Conservation (phyloP, 2,113 vertebrate species). For the Terrapene triunguis region DNA sequence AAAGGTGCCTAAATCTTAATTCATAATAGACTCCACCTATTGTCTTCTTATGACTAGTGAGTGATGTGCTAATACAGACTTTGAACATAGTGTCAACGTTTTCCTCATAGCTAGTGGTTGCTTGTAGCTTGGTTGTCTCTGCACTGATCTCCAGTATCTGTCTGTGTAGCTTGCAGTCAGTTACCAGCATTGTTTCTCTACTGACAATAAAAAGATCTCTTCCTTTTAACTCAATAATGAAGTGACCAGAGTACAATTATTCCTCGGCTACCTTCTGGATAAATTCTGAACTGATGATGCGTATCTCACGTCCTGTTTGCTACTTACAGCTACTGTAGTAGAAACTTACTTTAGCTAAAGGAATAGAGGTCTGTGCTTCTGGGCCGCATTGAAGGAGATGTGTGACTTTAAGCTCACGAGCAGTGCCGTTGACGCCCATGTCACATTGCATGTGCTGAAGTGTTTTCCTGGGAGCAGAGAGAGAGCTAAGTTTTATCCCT, state of each 20-base stretch:
- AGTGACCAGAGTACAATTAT: not conserved
- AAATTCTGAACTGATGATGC: not conserved
- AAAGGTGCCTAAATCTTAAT: accelerated
- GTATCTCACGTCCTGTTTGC: not conserved
- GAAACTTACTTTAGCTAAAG: not conserved
- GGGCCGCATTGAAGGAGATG: accelerated
- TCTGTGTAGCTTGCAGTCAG: not conserved
- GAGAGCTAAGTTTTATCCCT: not conserved
- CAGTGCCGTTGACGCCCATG: accelerated
- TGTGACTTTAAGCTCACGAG: accelerated
- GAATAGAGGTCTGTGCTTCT: not conserved
- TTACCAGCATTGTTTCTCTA: not conserved
- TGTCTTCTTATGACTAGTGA: accelerated
- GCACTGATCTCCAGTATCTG: not conserved
- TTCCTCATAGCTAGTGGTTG: not conserved
- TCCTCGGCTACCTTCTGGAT: not conserved
- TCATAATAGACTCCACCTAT: not conserved
- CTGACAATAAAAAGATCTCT: not conserved
- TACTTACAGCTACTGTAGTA: not conserved
- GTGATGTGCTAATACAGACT: not conserved
- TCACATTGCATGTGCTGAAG: accelerated
- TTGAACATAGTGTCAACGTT: accelerated
- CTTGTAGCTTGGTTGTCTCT: not conserved
- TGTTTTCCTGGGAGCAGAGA: not conserved
- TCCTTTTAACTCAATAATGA: not conserved